A percentile compares a stretch with the other conserved stretches of the same genome.
phyloP scores from a whole-genome alignment of 2,113 vertebrate species.

The Phoxinus phoxinus region DNA sequence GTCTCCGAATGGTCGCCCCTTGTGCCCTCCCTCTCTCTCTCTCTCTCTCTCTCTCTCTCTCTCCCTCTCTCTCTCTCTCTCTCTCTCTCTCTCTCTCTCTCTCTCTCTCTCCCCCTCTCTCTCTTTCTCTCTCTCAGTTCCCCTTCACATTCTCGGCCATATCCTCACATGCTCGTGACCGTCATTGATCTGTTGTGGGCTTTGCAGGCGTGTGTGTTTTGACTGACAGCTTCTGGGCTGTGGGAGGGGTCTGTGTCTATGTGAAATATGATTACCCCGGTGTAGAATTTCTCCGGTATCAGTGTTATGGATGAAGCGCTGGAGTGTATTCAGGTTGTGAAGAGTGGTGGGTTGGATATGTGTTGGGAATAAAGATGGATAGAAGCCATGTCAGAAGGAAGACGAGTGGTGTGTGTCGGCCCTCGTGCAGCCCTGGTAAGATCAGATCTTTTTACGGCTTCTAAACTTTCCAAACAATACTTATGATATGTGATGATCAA shows the following conservation, averaged over 20 bases:
- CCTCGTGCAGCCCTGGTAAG: constrained; percentile 44
- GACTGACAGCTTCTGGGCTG: constrained; percentile 18
- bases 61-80: neutral
- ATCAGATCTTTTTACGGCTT: neutral
- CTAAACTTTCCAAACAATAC: neutral
- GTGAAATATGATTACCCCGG: constrained; percentile 21
- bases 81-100: neutral
- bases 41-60: neutral
- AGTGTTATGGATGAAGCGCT: neutral
- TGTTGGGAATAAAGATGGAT: constrained; percentile 48
- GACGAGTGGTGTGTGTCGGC: neutral
- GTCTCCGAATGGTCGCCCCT: neutral
- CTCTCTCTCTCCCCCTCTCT: neutral
- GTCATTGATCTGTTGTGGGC: neutral
- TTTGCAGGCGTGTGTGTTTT: constrained; percentile 4
- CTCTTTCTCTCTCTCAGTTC: neutral
- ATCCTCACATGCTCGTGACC: neutral
- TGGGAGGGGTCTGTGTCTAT: constrained; percentile 27
- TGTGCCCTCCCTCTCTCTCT: neutral
- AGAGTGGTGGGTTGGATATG: neutral
- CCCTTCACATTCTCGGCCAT: neutral
- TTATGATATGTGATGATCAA: neutral
- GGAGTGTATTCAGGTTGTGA: neutral
- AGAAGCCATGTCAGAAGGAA: constrained; percentile 35
- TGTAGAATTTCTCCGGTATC: constrained; percentile 9